Conservation (phyloP, 1,140 invertebrate species). For the Scaptomyza graminum region DNA sequence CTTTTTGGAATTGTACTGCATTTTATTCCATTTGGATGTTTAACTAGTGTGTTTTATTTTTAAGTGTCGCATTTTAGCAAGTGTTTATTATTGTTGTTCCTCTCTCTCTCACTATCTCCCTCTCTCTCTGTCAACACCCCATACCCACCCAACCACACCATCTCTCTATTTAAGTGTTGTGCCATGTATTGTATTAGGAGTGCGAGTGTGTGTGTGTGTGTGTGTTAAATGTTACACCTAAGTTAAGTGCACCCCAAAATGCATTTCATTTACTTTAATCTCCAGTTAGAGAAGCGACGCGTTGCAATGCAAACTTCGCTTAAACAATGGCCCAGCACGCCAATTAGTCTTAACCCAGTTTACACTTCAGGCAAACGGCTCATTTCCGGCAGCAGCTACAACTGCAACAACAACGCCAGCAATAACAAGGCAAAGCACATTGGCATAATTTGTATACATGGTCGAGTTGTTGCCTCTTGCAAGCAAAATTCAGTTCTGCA, state of each 20-base stretch:
- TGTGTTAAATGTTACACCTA: constrained; percentile 33
- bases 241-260: constrained; percentile 24
- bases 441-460: constrained; percentile 74
- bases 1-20: constrained; percentile 69
- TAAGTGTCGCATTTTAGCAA: constrained; percentile 45
- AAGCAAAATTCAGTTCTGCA: not conserved
- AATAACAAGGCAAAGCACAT: constrained; percentile 23
- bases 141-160: not conserved
- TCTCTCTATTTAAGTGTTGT: constrained; percentile 27
- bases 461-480: constrained; percentile 32
- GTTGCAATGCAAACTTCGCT: constrained; percentile 32
- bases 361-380: constrained; percentile 77
- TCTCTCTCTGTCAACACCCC: not conserved
- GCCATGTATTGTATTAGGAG: constrained; percentile 7
- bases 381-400: constrained; percentile 66
- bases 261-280: constrained; percentile 61
- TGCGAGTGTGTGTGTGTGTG: constrained; percentile 6
- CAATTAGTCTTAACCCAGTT: constrained; percentile 83
- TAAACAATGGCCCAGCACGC: constrained; percentile 67
- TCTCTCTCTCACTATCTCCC: not conserved
- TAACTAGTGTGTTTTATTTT: constrained; percentile 41
- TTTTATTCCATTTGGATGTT: constrained; percentile 70
- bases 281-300: constrained; percentile 38
- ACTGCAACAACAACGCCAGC: constrained; percentile 25
- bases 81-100: constrained; percentile 33